Evolutionary conservation across 2,113 vertebrate genomes (phyloP), one percentile per base, ranked within the genome.

Genomic region (Variabilichromis moorii): DNA sequence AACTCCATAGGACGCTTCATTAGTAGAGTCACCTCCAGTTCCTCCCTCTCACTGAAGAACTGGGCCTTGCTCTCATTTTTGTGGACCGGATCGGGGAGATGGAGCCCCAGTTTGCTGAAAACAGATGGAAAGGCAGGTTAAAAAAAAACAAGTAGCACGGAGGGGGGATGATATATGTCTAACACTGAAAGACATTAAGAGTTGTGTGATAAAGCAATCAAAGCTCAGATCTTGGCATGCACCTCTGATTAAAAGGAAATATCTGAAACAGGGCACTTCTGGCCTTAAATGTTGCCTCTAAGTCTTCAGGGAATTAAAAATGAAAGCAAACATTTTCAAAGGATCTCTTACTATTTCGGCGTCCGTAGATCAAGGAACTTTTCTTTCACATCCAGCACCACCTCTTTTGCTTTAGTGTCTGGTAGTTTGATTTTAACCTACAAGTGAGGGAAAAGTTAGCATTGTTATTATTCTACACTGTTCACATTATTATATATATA

Each of bases 361-460:
- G 98, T 98, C 71, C 98, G 96, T 33, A 99, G 97, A 93, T 98
- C 98, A 88, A 99, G 96, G 90, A 97, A 95, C 16, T 83, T 98
- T 84, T 99, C 98, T 85, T 96, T 97, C 24, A 99, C 92, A 86
- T 99, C 97, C 81, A 99, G 92, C 7, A 95, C 73, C 84, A 99
- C 96, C 42, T 99, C 98, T 55, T 97, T 95, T 80, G 91, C 82
- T 88, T 97, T 97, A 2, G 97, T 98, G 57, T 96, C 96, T 14
- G 98, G 98, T 2, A 99, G 95, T 90, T 98, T 97, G 94, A 99
- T 96, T 96, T 97, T 98, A 81, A 99, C 95, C 99, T 99, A 86
- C 21, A 92, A 93, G 92, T 5, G 9, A 33, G 31, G 28, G 51
- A n/a, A 71, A 71, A 79, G 31, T 59, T 50, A 81, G 13, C 8